Base-by-base conservation (phyloP, 2,113 vertebrate genomes). In the Probosciger aterrimus region DNA sequence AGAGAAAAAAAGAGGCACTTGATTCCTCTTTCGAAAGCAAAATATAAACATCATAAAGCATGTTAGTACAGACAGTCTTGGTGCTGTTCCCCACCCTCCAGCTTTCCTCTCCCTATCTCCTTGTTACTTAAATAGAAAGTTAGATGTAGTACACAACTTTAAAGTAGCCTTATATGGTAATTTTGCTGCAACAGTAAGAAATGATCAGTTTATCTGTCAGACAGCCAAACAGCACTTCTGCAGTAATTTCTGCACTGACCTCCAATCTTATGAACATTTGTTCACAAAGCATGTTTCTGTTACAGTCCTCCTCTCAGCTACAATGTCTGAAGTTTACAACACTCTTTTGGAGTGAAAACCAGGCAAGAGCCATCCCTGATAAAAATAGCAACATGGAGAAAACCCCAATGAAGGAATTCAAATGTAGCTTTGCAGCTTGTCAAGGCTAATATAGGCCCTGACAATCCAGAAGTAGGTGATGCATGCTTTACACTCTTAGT, bases 151-250 rank as follows among this genome's bases (percentile, higher is more conserved):
- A 79, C 55, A 82, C 67, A 68, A 52, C 20, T 95, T 60, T 86
- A 71, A 86, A 82, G 65, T 68, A 78, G 89, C 94, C 96, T 93
- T 96, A 92, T 96, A 97, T 79, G 95, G 95, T 43, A 93, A 87
- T 93, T 95, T 87, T 93, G 27, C 65, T 57, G 70, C 77, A 79
- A 82, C 46, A 89, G 77, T 89, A 95, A 96, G 91, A 97, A 96
- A 92, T 76, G 93, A 95, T 96, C 81, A 85, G 81, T 92, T 95
- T 84, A 18, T 81, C 57, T 97, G 96, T 94, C 96, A 97, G 86
- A 65, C 77, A 87, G 91, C 93, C 95, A 96, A 93, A 35, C 49
- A 95, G 90, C 91, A 91, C 86, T 93, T 83, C 57, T 92, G 82
- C 65, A 82, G 73, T 77, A 60, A 37, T 86, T 87, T 82, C 59